These are phyloP conservation scores for Cherax quadricarinatus DNA, from an alignment of 1,140 invertebrate genomes.

Conservation along the genomic window DNA sequence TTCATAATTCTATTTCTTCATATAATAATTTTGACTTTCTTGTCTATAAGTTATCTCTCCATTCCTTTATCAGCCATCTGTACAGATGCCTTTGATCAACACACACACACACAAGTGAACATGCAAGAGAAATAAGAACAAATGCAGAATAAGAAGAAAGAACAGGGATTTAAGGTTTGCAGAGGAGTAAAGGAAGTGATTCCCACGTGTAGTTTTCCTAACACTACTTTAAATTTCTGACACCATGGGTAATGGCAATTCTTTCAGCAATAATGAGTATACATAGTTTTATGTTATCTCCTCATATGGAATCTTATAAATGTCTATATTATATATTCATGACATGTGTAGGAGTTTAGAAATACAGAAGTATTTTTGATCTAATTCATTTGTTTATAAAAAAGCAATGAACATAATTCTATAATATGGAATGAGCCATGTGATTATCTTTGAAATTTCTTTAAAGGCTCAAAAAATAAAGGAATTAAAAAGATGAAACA, in stretches of 20 bases:
- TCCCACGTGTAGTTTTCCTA: conserved; percentile 33
- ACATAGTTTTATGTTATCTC: background rate
- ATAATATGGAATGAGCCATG: conserved; percentile 26
- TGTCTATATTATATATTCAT: conserved; percentile 1
- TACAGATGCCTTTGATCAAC: conserved; percentile 51
- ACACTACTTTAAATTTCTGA: conserved; percentile 4
- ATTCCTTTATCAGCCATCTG: conserved; percentile 51
- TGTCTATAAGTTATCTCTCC: conserved; percentile 37
- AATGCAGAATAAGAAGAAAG: conserved; percentile 68
- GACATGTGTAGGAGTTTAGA: conserved; percentile 3
- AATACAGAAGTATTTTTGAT: background rate
- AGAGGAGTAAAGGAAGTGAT: conserved; percentile 64
- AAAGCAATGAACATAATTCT: conserved; percentile 1
- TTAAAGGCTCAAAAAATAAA: conserved; percentile 40
- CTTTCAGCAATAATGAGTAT: background rate
- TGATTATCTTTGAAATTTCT: conserved; percentile 31
- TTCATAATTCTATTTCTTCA: background rate
- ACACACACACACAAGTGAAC: conserved; percentile 57
- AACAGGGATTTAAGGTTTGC: conserved; percentile 57
- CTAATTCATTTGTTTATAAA: background rate
- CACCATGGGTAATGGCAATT: background rate
- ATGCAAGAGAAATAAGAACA: conserved; percentile 67
- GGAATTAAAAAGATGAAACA: conserved; percentile 49
- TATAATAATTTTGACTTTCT: conserved; percentile 12
- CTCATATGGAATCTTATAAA: background rate